Conservation (phyloP, 2,888 invertebrate species). For the Stegana nigrithorax region DNA sequence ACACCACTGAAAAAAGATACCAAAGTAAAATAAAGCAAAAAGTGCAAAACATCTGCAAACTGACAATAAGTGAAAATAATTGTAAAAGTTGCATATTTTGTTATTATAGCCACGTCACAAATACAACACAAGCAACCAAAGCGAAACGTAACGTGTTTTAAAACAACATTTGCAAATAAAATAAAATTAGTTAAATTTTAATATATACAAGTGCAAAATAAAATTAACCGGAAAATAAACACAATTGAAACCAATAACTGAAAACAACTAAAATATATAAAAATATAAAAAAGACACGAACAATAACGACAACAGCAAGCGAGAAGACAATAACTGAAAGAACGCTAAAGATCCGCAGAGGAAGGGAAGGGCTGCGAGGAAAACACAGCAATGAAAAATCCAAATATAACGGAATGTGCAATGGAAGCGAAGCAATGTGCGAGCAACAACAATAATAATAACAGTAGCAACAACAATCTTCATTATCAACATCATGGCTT, state of each 20-base stretch:
- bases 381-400: conserved; percentile 61
- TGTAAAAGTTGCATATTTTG: no score
- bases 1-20: conserved; percentile 29
- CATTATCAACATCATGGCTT: no score
- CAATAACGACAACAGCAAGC: no score
- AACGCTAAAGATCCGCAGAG: no score
- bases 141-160: background rate
- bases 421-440: conserved; percentile 35
- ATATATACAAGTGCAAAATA: conserved; percentile 6
- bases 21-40: conserved; percentile 39
- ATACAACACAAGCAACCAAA: no score
- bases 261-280: conserved; percentile 12
- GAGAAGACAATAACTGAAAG: no score
- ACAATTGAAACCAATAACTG: background rate
- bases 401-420: conserved; percentile 57
- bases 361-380: conserved; percentile 26
- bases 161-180: background rate
- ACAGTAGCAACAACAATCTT: conserved; percentile 22
- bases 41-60: conserved; percentile 25
- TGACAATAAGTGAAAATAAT: background rate
- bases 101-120: no score
- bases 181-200: conserved; percentile 10
- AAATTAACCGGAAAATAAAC: conserved; percentile 5
- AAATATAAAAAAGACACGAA: background rate
- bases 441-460: conserved; percentile 28